Conservation (phyloP, 2,113 vertebrate species). For the Syngnathoides biaculeatus region DNA sequence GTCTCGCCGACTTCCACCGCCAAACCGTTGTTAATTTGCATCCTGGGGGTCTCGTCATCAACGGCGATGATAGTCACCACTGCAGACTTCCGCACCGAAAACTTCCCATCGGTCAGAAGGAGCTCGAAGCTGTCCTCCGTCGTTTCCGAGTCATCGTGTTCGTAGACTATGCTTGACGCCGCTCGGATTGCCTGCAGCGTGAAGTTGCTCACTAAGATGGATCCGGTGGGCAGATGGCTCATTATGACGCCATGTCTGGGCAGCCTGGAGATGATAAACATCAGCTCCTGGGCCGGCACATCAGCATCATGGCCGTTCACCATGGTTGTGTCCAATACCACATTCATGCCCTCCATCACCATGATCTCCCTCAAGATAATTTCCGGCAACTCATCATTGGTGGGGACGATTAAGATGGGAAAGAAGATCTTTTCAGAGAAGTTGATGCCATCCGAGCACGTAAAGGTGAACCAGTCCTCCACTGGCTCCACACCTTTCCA, state of each 20-base stretch:
- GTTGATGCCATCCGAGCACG: slow-evolving; percentile 91
- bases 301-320: slow-evolving; percentile 84
- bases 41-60: slow-evolving; percentile 90
- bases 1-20: slow-evolving; percentile 85
- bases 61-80: slow-evolving; percentile 82
- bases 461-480: slow-evolving; percentile 88
- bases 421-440: slow-evolving; percentile 85
- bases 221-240: slow-evolving; percentile 83
- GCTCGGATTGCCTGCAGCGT: slow-evolving; percentile 85
- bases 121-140: slow-evolving; percentile 86
- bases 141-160: slow-evolving; percentile 92
- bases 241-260: slow-evolving; percentile 85
- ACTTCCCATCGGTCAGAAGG: slow-evolving; percentile 83
- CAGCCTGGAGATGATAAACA: slow-evolving; percentile 78
- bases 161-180: slow-evolving; percentile 88
- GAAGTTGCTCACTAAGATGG: slow-evolving; percentile 81
- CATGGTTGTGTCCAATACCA: slow-evolving; percentile 83
- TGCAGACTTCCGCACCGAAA: slow-evolving; percentile 74
- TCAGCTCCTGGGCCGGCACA: slow-evolving; percentile 79
- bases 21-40: slow-evolving; percentile 89
- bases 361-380: slow-evolving; percentile 85
- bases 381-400: slow-evolving; percentile 91
- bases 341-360: slow-evolving; percentile 93
- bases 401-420: slow-evolving; percentile 80
- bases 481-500: slow-evolving; percentile 86